Base-by-base conservation (phyloP, 2,888 invertebrate species). In the Hemaris fuciformis region DNA sequence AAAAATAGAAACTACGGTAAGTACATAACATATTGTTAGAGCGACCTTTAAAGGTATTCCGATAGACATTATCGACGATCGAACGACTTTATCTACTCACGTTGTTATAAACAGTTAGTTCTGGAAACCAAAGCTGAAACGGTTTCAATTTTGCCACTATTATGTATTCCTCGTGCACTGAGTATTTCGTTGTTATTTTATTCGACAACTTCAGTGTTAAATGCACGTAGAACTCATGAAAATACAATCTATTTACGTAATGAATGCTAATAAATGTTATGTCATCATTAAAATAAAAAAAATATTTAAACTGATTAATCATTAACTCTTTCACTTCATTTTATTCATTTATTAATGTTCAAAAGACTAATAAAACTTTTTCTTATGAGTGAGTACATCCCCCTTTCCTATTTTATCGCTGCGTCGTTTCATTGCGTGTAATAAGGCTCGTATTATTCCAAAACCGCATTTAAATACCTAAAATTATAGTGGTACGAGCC, bases 1-100 rank as follows among this genome's bases (percentile, higher is more conserved):
- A 48, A 41, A 53, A 53, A 66, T 64, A 68, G 65, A 67, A 66
- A 65, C 65, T 53, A 13, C 25, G 38, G 53, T 60, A 53, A 48
- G 64, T 64, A 69, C 65, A 66, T 68, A 68, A 73, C 63, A 68
- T 73, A 72, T 70, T 68, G 72, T 73, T 74, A 75, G 66, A 68
- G 73, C 64, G 69, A 72, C 72, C 69, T 70, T 72, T 73, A 70
- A 76, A 79, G 74, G 75, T 66, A 70, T 72, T 76, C 75, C 63
- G 69, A 74, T 72, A 80, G 81, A 83, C 81, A 75, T 71, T 81
- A 83, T 81, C 83, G 70, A 68, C 70, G 72, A 41, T 71, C 66
- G 73, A 81, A 81, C 78, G 75, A 77, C 81, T 82, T 77, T 81
- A 82, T 81, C 80, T 76, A 77, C 80, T 81, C 81, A 83, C 82